Evolutionary conservation across 2,888 invertebrate species (phyloP).

Genomic region (Linyphia triangularis): DNA sequence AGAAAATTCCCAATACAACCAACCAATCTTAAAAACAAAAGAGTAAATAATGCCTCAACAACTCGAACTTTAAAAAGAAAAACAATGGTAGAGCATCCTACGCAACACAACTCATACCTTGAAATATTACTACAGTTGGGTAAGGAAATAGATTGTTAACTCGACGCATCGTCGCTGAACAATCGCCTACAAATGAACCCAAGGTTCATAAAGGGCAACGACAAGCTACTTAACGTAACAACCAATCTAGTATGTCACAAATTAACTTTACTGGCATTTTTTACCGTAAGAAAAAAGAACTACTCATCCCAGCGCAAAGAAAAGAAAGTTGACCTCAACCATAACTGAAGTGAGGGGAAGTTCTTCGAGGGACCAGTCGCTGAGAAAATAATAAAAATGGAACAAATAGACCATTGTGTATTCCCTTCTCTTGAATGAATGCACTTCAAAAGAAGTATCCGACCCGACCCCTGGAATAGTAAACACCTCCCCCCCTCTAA

Average conservation of each 20-base stretch:
- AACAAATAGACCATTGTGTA: constrained; percentile 42
- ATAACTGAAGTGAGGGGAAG: not conserved
- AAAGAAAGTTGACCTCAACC: constrained; percentile 34
- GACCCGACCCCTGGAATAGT: not conserved
- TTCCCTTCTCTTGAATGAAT: constrained; percentile 28
- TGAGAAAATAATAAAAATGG: not conserved
- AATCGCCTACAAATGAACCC: not conserved
- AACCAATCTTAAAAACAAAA: too few relatives aligned
- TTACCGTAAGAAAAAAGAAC: not conserved
- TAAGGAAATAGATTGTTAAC: too few relatives aligned
- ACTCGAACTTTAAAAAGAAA: too few relatives aligned
- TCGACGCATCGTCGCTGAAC: too few relatives aligned
- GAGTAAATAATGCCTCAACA: too few relatives aligned
- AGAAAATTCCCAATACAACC: too few relatives aligned
- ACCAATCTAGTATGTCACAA: not conserved
- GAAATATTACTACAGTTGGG: too few relatives aligned
- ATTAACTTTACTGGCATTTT: not conserved
- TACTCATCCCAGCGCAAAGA: not conserved
- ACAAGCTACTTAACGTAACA: not conserved
- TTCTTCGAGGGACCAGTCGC: not conserved
- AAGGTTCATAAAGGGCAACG: not conserved
- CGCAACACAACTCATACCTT: too few relatives aligned
- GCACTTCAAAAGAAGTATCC: constrained; percentile 26
- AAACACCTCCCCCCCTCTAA: not conserved
- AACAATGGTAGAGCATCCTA: too few relatives aligned